Percentiles rank a stretch among this genome's conserved stretches.
Evolutionary conservation across 2,888 invertebrate species (phyloP).

Genomic region (Aromia moschata): DNA sequence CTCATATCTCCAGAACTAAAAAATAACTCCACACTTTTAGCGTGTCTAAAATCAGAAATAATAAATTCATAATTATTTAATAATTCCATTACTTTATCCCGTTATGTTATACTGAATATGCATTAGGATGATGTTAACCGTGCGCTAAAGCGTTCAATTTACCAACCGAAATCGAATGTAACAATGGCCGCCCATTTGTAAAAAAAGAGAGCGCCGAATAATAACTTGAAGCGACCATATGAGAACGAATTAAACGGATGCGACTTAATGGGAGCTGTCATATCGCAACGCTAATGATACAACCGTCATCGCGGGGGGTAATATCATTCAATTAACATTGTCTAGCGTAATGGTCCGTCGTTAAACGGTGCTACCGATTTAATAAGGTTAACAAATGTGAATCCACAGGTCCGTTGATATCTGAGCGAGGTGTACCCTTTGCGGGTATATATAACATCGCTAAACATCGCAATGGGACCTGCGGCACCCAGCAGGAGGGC

Average conservation of each 20-base stretch:
- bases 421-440: slow-evolving; percentile 15
- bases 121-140: too few relatives aligned
- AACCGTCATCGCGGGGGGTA: slow-evolving; percentile 50
- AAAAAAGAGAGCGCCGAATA: slow-evolving; percentile 2
- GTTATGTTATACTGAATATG: too few relatives aligned
- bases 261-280: slow-evolving; percentile 49
- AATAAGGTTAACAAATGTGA: slow-evolving; percentile 50
- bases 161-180: background rate
- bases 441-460: slow-evolving; percentile 47
- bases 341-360: slow-evolving; percentile 51
- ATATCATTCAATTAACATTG: slow-evolving; percentile 55
- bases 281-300: slow-evolving; percentile 51
- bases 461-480: slow-evolving; percentile 56
- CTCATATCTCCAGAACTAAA: too few relatives aligned
- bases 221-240: slow-evolving; percentile 14
- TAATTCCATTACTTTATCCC: too few relatives aligned
- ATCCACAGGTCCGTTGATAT: slow-evolving; percentile 50
- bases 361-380: slow-evolving; percentile 47
- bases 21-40: too few relatives aligned
- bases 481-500: slow-evolving; percentile 56
- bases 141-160: too few relatives aligned
- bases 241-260: slow-evolving; percentile 40
- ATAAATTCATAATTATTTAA: too few relatives aligned
- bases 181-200: slow-evolving; percentile 14
- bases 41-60: too few relatives aligned